A percentile compares a stretch with the other conserved stretches of the same genome.
These are phyloP conservation scores for Pomacea canaliculata DNA, from an alignment of 2,888 invertebrate genomes.

Conservation along the genomic window DNA sequence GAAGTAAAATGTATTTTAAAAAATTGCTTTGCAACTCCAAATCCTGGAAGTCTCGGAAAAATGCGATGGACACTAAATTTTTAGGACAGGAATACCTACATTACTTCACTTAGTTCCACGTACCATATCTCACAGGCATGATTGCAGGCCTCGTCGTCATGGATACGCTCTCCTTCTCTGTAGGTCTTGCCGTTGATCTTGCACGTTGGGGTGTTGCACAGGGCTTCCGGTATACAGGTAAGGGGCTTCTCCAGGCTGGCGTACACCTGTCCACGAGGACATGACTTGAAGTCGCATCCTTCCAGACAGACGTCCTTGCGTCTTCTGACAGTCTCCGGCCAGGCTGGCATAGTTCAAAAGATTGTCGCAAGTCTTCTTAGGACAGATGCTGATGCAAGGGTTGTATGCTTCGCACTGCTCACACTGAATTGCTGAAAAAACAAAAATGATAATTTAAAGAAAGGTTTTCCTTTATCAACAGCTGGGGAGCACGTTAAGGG, in stretches of 20 bases:
- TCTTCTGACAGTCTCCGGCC: slow-evolving; percentile 72
- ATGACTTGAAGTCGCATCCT: slow-evolving; percentile 83
- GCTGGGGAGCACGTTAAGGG: too few relatives aligned
- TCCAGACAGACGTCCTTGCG: slow-evolving; percentile 67
- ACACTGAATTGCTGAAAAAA: slow-evolving; percentile 84
- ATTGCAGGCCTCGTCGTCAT: slow-evolving; percentile 69
- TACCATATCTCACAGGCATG: slow-evolving; percentile 84
- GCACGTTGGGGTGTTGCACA: slow-evolving; percentile 80
- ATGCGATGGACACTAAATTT: too few relatives aligned
- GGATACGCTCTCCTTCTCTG: slow-evolving; percentile 83
- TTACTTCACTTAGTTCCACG: slow-evolving; percentile 1
- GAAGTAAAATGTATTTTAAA: too few relatives aligned
- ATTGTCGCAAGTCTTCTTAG: slow-evolving; percentile 87
- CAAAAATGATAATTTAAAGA: neutral
- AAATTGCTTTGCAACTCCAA: too few relatives aligned
- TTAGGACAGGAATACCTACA: too few relatives aligned
- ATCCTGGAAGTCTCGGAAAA: too few relatives aligned
- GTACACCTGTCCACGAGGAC: slow-evolving; percentile 81
- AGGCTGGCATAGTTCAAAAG: slow-evolving; percentile 75
- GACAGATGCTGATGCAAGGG: slow-evolving; percentile 86
- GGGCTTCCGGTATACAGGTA: slow-evolving; percentile 81
- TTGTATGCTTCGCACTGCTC: slow-evolving; percentile 86
- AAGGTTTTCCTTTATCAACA: neutral
- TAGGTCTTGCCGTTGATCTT: slow-evolving; percentile 77
- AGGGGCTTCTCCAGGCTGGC: slow-evolving; percentile 76